Conservation (phyloP, 2,888 invertebrate species). For the Carterocephalus palaemon region DNA sequence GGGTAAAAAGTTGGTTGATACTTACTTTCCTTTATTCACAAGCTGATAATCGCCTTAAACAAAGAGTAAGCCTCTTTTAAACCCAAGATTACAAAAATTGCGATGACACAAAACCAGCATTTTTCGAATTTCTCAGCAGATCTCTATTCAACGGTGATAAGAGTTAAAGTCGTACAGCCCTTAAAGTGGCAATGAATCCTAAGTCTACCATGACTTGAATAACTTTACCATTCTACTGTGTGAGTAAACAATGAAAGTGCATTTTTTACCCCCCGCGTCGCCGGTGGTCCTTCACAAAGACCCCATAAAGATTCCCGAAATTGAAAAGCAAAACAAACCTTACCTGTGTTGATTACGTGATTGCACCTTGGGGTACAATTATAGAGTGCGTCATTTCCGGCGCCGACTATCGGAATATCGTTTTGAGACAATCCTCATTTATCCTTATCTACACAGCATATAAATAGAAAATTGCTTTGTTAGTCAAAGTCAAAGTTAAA, state of each 20-base stretch:
- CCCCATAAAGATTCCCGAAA: conserved; percentile 31
- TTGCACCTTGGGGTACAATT: conserved; percentile 17
- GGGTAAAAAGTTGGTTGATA: conserved; percentile 1
- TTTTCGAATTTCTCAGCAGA: not conserved
- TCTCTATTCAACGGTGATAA: not conserved
- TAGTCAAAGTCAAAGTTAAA: too few relatives aligned
- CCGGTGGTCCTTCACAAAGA: conserved; percentile 25
- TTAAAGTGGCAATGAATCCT: not conserved
- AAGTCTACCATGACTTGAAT: conserved; percentile 15
- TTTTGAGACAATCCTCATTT: too few relatives aligned
- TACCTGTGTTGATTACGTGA: conserved; percentile 25
- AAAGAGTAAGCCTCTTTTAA: conserved; percentile 14
- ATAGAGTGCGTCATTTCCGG: conserved; percentile 9
- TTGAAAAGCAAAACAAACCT: conserved; percentile 33
- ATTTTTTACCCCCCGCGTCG: conserved; percentile 39
- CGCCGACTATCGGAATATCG: conserved; percentile 1
- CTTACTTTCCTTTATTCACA: conserved; percentile 12
- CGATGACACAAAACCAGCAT: conserved; percentile 38
- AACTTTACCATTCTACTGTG: conserved; percentile 37
- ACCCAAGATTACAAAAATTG: conserved; percentile 38
- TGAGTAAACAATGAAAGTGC: conserved; percentile 52
- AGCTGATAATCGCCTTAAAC: conserved; percentile 8
- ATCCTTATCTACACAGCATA: too few relatives aligned
- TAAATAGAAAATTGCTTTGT: too few relatives aligned
- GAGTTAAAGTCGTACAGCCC: conserved; percentile 18